Percentiles rank a stretch among this genome's conserved stretches.
These are phyloP conservation scores for Orius laevigatus DNA, from an alignment of 1,140 invertebrate species.

Conservation along the genomic window DNA sequence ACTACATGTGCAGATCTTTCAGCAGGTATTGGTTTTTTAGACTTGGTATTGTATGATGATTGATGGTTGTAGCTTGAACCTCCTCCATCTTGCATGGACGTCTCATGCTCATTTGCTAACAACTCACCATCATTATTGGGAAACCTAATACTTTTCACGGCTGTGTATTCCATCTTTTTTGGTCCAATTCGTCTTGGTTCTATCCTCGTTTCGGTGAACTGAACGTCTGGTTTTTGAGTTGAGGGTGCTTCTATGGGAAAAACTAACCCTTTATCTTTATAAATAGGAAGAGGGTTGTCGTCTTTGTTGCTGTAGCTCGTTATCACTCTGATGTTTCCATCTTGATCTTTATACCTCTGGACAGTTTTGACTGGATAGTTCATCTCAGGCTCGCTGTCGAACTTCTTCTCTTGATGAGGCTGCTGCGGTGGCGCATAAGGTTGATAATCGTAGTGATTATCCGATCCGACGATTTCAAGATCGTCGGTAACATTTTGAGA, in stretches of 20 bases:
- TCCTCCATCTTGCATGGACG: conserved; percentile 3
- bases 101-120: conserved; percentile 7
- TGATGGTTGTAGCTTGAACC: conserved; percentile 6
- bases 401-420: no score
- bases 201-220: not conserved
- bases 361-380: conserved; percentile 13
- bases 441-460: not conserved
- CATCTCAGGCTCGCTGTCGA: not conserved
- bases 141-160: conserved; percentile 7
- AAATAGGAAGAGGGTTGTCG: conserved; percentile 10
- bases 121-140: conserved; percentile 5
- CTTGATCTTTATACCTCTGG: conserved; percentile 9
- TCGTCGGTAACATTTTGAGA: not conserved
- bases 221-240: not conserved
- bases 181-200: conserved; percentile 4
- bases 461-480: conserved; percentile 7
- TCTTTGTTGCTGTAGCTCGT: conserved; percentile 12
- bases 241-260: not conserved
- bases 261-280: not conserved
- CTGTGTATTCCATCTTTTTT: not conserved
- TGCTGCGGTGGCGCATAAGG: not conserved
- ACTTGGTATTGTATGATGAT: conserved; percentile 9
- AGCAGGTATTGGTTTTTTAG: conserved; percentile 7
- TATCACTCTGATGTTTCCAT: conserved; percentile 12
- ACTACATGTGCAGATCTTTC: not conserved